These are phyloP conservation scores for Rhopilema esculentum DNA, from an alignment of 30 jellyfish, hydroid and myxozoan genomes.

Conservation along the genomic window DNA sequence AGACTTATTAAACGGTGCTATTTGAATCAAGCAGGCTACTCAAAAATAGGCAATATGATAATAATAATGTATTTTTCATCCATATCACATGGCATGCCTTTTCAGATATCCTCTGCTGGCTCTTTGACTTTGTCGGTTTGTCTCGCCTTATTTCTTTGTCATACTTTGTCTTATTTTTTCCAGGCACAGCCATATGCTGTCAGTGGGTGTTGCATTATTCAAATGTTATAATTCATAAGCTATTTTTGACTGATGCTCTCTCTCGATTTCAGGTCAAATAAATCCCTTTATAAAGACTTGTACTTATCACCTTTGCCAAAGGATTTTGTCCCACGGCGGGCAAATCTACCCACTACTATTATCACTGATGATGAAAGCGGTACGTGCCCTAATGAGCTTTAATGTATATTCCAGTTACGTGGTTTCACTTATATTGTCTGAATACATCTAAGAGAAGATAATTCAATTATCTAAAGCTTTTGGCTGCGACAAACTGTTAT, in stretches of 20 bases:
- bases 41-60: too few species aligned
- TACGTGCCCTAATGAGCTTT: constrained; percentile 1
- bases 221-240: neutral
- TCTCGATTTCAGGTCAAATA: constrained; percentile 81
- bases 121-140: too few species aligned
- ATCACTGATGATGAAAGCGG: constrained; percentile 38
- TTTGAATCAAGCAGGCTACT: too few species aligned
- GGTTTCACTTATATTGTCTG: neutral
- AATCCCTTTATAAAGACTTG: constrained; percentile 66
- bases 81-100: too few species aligned
- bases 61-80: too few species aligned
- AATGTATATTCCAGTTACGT: neutral
- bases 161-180: neutral
- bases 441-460: neutral
- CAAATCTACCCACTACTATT: constrained; percentile 80
- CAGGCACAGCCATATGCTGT: neutral
- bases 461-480: neutral
- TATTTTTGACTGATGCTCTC: neutral
- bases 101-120: too few species aligned
- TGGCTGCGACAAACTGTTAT: neutral
- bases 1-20: too few species aligned
- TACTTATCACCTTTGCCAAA: constrained; percentile 91
- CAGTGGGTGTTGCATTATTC: neutral
- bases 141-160: neutral
- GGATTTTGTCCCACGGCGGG: constrained; percentile 74